Conservation (phyloP, 2,888 invertebrate species). For the Volucella inflata region DNA sequence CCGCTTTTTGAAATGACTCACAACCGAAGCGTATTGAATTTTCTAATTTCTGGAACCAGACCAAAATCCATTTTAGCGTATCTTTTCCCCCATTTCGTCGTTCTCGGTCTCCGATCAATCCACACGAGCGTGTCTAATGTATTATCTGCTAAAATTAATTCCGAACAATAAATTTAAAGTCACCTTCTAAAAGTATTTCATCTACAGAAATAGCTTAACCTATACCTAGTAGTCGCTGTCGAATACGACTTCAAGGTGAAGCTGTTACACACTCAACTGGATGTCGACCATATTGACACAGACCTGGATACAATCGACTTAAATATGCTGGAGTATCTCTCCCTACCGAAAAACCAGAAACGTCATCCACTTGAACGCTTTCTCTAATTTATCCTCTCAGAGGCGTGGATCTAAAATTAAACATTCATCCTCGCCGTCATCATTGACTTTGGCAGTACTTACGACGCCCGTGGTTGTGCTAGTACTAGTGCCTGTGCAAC, state of each 20-base stretch:
- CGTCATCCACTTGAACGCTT: slow-evolving; percentile 43
- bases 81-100: background rate
- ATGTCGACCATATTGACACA: slow-evolving; percentile 21
- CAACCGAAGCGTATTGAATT: slow-evolving; percentile 31
- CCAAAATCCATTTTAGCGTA: slow-evolving; percentile 52
- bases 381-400: slow-evolving; percentile 14
- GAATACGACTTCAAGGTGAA: slow-evolving; percentile 67
- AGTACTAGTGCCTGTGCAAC: background rate
- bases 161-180: slow-evolving; percentile 60
- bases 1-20: slow-evolving; percentile 3
- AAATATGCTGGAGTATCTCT: slow-evolving; percentile 46
- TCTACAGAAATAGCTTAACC: slow-evolving; percentile 51
- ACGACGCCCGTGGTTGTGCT: slow-evolving; percentile 22
- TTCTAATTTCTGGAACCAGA: slow-evolving; percentile 61
- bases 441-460: slow-evolving; percentile 61
- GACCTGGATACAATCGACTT: slow-evolving; percentile 9
- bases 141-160: slow-evolving; percentile 58
- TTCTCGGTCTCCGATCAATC: slow-evolving; percentile 25
- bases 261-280: slow-evolving; percentile 65
- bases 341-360: background rate
- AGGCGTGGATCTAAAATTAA: slow-evolving; percentile 52
- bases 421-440: slow-evolving; percentile 45
- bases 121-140: slow-evolving; percentile 47
- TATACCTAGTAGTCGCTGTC: slow-evolving; percentile 2
- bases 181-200: slow-evolving; percentile 38